Evolutionary conservation across 2,797 vertebrate species (phyloP), one percentile per base, ranked within the genome.

Genomic region (Valencia hispanica): DNA sequence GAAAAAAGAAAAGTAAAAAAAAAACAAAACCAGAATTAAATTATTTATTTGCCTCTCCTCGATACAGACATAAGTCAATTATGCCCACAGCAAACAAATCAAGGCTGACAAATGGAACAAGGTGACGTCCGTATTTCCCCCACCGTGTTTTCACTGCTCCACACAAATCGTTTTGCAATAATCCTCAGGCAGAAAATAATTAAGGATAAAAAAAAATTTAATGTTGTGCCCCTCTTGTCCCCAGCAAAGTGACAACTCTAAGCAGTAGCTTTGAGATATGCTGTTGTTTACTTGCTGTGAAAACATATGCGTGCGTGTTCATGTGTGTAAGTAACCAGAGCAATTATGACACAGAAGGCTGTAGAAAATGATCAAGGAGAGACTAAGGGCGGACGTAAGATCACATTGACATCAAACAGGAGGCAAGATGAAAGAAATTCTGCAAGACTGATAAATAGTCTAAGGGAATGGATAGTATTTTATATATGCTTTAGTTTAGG

Each of bases 61-160:
- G 79, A 77, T 83, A 73, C 77, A 86, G 86, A 91, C 82, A 83
- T 88, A 77, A 88, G 86, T 91, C 88, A 91, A 92, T 93, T 92
- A 92, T 85, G 85, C 79, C 83, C 85, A 86, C 88, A 88, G 84
- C 85, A 88, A 92, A 92, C 86, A 93, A 93, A 92, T 93, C 87
- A 91, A 90, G 87, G 89, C 85, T 79, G 89, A 92, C 89, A 93
- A 94, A 94, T 91, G 78, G 88, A 90, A 93, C 88, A 89, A 88
- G 88, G 84, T 86, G 85, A 85, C 75, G 82, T 84, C 83, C 69
- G 57, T 32, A 48, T 73, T 79, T 84, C 87, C 87, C 51, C 75
- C 25, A 51, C 55, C 76, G 83, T 85, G 87, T 88, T 86, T 79
- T 77, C 76, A 53, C 78, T 3, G 73, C 77, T 78, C 59, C 0